Conservation (phyloP, 53 echinoderm and acorn worm genomes). For the Pentamera pediparva region DNA sequence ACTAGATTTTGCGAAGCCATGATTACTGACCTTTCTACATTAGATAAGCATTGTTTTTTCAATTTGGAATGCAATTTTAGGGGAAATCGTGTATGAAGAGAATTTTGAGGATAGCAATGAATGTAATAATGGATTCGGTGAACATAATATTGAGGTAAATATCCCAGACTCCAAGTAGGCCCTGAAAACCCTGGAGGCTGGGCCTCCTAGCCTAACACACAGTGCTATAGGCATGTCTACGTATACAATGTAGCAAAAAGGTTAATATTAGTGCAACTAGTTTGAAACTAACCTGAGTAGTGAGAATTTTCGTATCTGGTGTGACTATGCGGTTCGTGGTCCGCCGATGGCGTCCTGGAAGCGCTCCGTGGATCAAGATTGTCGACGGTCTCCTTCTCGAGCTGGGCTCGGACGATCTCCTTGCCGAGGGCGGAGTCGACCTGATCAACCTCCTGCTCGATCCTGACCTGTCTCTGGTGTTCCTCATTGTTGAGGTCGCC, state of each 20-base stretch:
- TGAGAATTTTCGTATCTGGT: conserved; percentile 78
- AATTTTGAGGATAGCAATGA: too few relatives aligned
- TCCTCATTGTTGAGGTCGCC: conserved; percentile 63
- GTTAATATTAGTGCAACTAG: not conserved
- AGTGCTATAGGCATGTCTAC: not conserved
- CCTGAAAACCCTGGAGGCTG: too few relatives aligned
- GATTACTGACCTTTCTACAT: too few relatives aligned
- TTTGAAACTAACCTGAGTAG: conserved; percentile 59
- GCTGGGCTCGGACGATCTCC: conserved; percentile 67
- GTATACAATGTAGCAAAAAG: not conserved
- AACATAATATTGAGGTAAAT: too few relatives aligned
- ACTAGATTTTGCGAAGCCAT: too few relatives aligned
- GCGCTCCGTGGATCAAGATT: conserved; percentile 83
- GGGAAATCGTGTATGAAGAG: too few relatives aligned
- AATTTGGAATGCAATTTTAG: too few relatives aligned
- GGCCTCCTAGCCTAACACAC: too few relatives aligned
- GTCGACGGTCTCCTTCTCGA: conserved; percentile 66
- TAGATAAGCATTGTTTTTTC: too few relatives aligned
- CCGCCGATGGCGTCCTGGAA: conserved; percentile 83
- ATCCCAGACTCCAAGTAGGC: too few relatives aligned
- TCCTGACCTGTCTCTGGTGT: conserved; percentile 33
- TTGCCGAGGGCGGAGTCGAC: conserved; percentile 78
- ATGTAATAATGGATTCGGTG: too few relatives aligned
- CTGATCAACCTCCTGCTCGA: conserved; percentile 50
- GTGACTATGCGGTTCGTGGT: conserved; percentile 62